Evolutionary conservation across 2,888 invertebrate species (phyloP), one percentile per base, ranked within the genome.

Genomic region (Parnassius mnemosyne): DNA sequence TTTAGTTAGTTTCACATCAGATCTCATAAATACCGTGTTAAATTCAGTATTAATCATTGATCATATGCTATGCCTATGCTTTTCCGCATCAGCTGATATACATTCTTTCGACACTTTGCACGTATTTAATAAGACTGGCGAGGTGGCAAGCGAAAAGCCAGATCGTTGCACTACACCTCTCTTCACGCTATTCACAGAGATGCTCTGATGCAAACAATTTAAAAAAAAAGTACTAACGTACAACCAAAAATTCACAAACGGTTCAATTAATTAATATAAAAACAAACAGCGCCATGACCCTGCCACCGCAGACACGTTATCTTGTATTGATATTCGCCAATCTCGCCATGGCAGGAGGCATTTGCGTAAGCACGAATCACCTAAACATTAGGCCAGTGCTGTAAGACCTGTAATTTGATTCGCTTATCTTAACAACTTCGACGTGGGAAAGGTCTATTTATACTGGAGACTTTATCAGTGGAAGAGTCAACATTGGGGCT

Each of bases 281-380:
- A 71, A 80, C 71, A 80, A 81, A 83, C 76, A 78, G 69, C 74
- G 73, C 74, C 77, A 66, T 83, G 87, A 87, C 87, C 87, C 72
- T 77, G 71, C 73, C 65, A 70, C 69, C 76, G 80, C 75, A 85
- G 84, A 84, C 83, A 66, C 69, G 67, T 79, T 88, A 89, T 88
- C 87, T 71, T 42, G 50, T 85, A 78, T 87, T 89, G 85, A 89
- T 84, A 84, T 73, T 85, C 79, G 81, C 79, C 82, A 82, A 86
- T 86, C 83, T 78, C 66, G 68, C 65, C 76, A 66, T 78, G 71
- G 71, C 78, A 77, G 81, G 81, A 85, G 84, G 79, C 84, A 85
- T 87, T 89, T 89, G 89, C 90, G 89, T 89, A 89, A 88, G 87
- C 80, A 77, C 71, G 74, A 80, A 81, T 82, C 63, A 49, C 9